phyloP scores from a whole-genome alignment of 2,888 invertebrate genomes.

The Epinotia brunnichana region DNA sequence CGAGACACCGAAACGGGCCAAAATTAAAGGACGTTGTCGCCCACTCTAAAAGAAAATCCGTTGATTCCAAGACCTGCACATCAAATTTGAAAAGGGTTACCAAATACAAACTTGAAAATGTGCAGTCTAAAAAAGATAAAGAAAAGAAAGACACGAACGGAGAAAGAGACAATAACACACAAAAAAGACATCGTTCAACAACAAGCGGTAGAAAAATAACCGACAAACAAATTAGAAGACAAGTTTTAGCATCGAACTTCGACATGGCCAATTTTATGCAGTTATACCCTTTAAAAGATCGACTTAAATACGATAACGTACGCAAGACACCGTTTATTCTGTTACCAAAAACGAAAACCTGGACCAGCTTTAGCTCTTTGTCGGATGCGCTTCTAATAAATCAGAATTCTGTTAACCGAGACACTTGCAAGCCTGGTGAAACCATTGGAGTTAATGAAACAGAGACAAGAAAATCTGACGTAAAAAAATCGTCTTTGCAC shows the following conservation, averaged over 20 bases:
- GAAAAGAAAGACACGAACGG: background rate
- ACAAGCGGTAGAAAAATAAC: background rate
- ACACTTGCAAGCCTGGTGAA: background rate
- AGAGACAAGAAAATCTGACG: background rate
- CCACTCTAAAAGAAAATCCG: background rate
- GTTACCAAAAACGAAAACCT: background rate
- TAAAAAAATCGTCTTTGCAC: background rate
- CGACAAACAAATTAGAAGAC: background rate
- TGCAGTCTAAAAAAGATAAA: background rate
- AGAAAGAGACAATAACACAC: background rate
- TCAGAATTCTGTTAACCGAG: background rate
- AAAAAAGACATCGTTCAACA: background rate
- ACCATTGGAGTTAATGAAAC: background rate
- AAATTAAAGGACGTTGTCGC: background rate
- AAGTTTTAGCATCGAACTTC: background rate
- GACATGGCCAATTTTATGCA: background rate
- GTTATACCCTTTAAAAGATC: constrained; percentile 7
- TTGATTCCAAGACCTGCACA: background rate
- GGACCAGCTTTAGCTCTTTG: background rate
- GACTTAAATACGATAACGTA: background rate
- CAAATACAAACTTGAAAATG: background rate
- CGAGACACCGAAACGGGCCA: background rate
- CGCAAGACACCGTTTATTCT: background rate
- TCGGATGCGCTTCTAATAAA: background rate
- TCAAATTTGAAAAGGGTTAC: background rate